Conservation (phyloP, 2,888 invertebrate genomes). For the Phengaris arion region DNA sequence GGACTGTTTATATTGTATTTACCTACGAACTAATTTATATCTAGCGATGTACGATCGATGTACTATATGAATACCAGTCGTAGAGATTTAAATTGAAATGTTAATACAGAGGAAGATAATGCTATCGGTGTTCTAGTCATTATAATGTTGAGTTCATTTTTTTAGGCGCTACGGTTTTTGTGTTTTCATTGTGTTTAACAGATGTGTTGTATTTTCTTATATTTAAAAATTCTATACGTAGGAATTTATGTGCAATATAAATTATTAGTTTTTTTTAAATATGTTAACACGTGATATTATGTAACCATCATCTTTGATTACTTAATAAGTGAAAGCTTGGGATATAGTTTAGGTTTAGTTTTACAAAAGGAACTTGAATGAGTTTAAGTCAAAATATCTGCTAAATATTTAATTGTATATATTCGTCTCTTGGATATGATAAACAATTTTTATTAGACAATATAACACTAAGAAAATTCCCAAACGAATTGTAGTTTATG, state of each 20-base stretch:
- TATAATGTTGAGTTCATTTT: background rate
- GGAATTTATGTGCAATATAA: too few relatives aligned
- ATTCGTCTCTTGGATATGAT: conserved; percentile 11
- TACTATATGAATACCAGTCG: conserved; percentile 55
- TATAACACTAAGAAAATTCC: background rate
- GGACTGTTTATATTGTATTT: conserved; percentile 70
- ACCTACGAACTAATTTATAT: conserved; percentile 55
- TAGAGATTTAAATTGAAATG: conserved; percentile 53
- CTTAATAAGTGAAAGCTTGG: too few relatives aligned
- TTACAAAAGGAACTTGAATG: background rate
- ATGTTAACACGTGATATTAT: too few relatives aligned
- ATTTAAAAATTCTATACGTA: too few relatives aligned
- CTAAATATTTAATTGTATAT: background rate
- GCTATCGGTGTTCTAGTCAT: conserved; percentile 39
- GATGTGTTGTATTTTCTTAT: background rate
- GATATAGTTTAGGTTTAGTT: background rate
- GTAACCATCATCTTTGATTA: too few relatives aligned
- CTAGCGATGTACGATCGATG: conserved; percentile 50
- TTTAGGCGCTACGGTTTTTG: background rate
- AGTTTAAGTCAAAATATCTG: background rate
- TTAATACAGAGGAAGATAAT: conserved; percentile 64
- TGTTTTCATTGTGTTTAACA: background rate
- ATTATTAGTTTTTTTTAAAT: too few relatives aligned
- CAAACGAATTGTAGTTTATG: background rate
- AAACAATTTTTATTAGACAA: too few relatives aligned